A percentile compares a stretch with the other conserved stretches of the same genome.
phyloP scores from a whole-genome alignment of 2,888 invertebrate species.

The Protodeltote pygarga region DNA sequence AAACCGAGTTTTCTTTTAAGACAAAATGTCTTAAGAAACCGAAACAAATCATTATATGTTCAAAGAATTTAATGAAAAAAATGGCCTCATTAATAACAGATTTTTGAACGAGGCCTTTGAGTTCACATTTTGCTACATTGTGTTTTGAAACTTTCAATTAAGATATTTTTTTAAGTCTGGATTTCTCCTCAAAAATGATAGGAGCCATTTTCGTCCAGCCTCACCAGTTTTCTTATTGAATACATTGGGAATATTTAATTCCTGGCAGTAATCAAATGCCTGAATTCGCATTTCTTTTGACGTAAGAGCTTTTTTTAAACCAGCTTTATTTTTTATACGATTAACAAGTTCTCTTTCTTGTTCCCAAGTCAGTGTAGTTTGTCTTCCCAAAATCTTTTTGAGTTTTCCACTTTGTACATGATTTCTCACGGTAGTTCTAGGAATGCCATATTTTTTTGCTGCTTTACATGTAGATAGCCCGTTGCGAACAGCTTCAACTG shows the following conservation, averaged over 20 bases:
- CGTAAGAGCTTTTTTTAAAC: not conserved
- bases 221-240: conserved; percentile 4
- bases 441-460: conserved; percentile 2
- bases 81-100: not conserved
- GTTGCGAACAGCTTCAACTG: conserved; percentile 7
- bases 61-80: no score
- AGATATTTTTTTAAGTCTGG: conserved; percentile 4
- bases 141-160: conserved; percentile 5
- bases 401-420: conserved; percentile 10
- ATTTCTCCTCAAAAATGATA: conserved; percentile 1
- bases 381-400: not conserved
- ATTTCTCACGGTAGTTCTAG: not conserved
- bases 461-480: conserved; percentile 1
- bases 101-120: not conserved
- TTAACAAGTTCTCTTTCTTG: conserved; percentile 9
- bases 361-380: not conserved
- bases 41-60: no score
- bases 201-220: conserved; percentile 5
- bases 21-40: no score
- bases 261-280: conserved; percentile 7
- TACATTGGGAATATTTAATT: conserved; percentile 6
- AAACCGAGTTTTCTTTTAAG: no score
- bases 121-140: conserved; percentile 14
- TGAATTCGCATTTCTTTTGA: not conserved
- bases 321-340: not conserved